Base-by-base conservation (phyloP, 2,888 invertebrate genomes). In the Oscheius sp. region DNA sequence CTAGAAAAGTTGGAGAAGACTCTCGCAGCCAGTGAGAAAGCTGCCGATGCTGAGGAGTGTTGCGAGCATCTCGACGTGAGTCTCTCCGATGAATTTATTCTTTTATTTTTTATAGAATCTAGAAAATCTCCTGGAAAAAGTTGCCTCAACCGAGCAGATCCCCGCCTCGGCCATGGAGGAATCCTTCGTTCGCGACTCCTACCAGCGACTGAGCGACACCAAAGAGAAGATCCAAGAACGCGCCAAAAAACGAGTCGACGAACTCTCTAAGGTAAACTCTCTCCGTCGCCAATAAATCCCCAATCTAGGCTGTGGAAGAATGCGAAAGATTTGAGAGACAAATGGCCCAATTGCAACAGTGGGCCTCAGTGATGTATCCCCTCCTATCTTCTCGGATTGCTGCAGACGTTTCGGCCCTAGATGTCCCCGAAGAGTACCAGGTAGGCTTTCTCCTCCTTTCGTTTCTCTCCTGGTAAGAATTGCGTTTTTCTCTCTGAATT, bases 21-120 rank as follows among this genome's bases (percentile, higher is more conserved):
- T 17, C 33, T 70, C 5, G 66, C 23, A 25, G 70, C 52, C 25
- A 58, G 58, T 29, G 70, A 70, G 29, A 46, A 12, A 3, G 70
- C 70, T 33, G 53, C 66, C 46, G 95, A 95, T 89, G 93, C 94
- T 1, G 95, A 95, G 89, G 94, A 95, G 89, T 92, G 94, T 76
- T 92, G 93, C 37, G 94, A 94, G 87, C 92, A 93, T 86, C 90
- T 95, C 46, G 93, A 93, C 88, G 93, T 93, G 39, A 70, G 75
- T 72, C 39, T 33, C 31, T 31, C 37, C 17, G 15, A 3, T 4
- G 23, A 4, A 8, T 8, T 50, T 50, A 34, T 10, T 17, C 17
- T 48, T 23, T 48, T 48, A 48, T 48, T 25, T 23, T 3, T 64
- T 64, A 31, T 74, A 80, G 80, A 70, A 75, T 23, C 74, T 80